These are phyloP conservation scores for Holacanthus passer DNA, from an alignment of 2,113 vertebrate species.

Conservation along the genomic window DNA sequence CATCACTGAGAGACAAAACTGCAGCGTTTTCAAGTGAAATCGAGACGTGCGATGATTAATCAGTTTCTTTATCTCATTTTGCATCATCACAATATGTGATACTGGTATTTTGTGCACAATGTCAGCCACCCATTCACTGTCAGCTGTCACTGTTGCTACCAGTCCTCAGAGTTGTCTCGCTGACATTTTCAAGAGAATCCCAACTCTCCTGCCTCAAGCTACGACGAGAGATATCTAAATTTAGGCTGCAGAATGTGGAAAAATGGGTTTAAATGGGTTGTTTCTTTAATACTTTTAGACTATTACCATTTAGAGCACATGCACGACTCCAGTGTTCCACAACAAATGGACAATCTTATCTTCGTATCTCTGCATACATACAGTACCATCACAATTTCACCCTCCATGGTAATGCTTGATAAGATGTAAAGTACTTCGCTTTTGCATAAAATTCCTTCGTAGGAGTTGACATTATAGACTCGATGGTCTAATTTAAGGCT, in stretches of 20 bases:
- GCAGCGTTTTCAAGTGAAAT: constrained; percentile 4
- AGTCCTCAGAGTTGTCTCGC: constrained; percentile 15
- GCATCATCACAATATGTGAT: constrained; percentile 36
- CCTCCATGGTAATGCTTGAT: constrained; percentile 20
- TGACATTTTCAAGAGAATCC: constrained; percentile 45
- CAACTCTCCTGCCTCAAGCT: constrained; percentile 32
- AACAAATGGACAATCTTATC: constrained; percentile 32
- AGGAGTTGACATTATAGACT: constrained; percentile 36
- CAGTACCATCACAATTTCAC: constrained; percentile 6
- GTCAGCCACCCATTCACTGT: constrained; percentile 35
- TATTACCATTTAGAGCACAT: constrained; percentile 14
- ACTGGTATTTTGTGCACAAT: constrained; percentile 42
- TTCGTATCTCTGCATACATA: constrained; percentile 24
- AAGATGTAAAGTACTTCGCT: constrained; percentile 22
- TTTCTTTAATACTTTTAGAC: neutral
- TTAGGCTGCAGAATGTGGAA: constrained; percentile 22
- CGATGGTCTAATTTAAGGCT: constrained; percentile 56
- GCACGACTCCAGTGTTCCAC: neutral
- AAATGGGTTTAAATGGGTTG: constrained; percentile 13
- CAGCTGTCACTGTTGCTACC: constrained; percentile 32
- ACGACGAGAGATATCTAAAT: constrained; percentile 34
- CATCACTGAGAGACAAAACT: constrained; percentile 15
- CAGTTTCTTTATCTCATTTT: constrained; percentile 44
- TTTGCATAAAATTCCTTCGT: constrained; percentile 14
- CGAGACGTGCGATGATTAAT: constrained; percentile 31